Percentiles rank a stretch among this genome's conserved stretches.
Conservation (phyloP, 2,888 invertebrate species). For the Apodemia duryi region DNA sequence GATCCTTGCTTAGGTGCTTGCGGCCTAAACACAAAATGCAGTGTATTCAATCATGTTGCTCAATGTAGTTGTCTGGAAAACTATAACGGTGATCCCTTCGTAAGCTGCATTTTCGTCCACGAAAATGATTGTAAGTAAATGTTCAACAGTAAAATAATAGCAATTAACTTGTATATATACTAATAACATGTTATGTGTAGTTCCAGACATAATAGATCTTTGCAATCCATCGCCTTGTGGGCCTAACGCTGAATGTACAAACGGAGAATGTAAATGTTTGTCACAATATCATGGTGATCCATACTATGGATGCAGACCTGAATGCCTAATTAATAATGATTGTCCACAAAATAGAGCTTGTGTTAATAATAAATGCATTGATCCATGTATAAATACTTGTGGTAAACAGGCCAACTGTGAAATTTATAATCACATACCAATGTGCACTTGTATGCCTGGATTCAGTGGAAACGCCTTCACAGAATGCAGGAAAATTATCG, state of each 20-base stretch:
- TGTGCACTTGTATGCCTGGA: constrained; percentile 80
- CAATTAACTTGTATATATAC: neutral
- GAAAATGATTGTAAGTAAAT: constrained; percentile 51
- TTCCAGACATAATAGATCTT: constrained; percentile 64
- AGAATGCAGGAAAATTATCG: constrained; percentile 73
- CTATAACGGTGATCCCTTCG: constrained; percentile 81
- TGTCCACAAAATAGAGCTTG: constrained; percentile 86
- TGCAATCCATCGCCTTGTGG: constrained; percentile 85
- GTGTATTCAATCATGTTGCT: constrained; percentile 81
- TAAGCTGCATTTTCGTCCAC: constrained; percentile 54
- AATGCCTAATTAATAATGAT: constrained; percentile 86
- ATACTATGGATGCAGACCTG: constrained; percentile 88
- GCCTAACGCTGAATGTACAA: constrained; percentile 83
- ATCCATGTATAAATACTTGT: constrained; percentile 89
- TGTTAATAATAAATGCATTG: constrained; percentile 84
- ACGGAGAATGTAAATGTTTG: constrained; percentile 85
- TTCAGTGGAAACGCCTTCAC: constrained; percentile 85
- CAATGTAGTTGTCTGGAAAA: constrained; percentile 80
- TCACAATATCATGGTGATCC: constrained; percentile 89
- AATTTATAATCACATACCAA: constrained; percentile 82
- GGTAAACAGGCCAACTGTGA: constrained; percentile 86
- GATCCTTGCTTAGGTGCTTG: constrained; percentile 84
- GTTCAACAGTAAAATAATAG: neutral
- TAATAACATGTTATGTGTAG: constrained; percentile 34
- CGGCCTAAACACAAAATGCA: constrained; percentile 78